Evolutionary conservation across 2,888 invertebrate genomes (phyloP), one percentile per base, ranked within the genome.

Genomic region (Drosophila dives): DNA sequence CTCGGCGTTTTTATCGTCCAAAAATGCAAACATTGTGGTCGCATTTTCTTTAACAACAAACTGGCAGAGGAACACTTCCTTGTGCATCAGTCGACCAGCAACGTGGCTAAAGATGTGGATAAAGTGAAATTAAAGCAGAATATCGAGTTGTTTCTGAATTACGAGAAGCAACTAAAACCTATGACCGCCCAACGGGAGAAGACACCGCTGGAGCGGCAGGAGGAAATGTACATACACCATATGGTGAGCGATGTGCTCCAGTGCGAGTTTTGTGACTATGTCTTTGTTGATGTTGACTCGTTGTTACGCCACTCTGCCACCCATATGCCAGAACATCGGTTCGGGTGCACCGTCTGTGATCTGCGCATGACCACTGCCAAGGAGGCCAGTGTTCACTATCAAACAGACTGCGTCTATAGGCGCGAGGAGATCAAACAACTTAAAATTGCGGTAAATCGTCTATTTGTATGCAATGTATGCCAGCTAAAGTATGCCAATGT

Each of bases 221-320:
- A 36, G 10, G 59, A 71, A 5, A 50, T 62, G 3, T 87, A 77
- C 0, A 42, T 60, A 33, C 78, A 92, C 78, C 77, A 91, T 1
- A 86, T 93, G 3, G 61, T 93, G 17, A 84, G 83, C 58, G 91
- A 91, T 36, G 87, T 95, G 7, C 91, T 94, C 36, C 95, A 95
- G 83, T 95, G 95, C 73, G 95, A 95, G 89, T 95, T 94, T 81
- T 95, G 95, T 80, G 95, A 95, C 78, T 93, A 94, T 49, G 93
- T 94, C 0, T 95, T 94, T 78, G 93, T 94, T 0, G 94, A 95
- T 55, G 93, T 94, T 51, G 92, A 93, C 0, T 91, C 93, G 50
- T 82, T 95, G 36, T 81, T 93, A 8, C 66, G 83, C 2, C 93
- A 93, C 53, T 91, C 92, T 10, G 89, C 91, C 8, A 83, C 85